A percentile compares a stretch with the other conserved stretches of the same genome.
Evolutionary conservation across 30 jellyfish, hydroid and myxozoan species (phyloP).

Genomic region (Cassiopea xamachana): DNA sequence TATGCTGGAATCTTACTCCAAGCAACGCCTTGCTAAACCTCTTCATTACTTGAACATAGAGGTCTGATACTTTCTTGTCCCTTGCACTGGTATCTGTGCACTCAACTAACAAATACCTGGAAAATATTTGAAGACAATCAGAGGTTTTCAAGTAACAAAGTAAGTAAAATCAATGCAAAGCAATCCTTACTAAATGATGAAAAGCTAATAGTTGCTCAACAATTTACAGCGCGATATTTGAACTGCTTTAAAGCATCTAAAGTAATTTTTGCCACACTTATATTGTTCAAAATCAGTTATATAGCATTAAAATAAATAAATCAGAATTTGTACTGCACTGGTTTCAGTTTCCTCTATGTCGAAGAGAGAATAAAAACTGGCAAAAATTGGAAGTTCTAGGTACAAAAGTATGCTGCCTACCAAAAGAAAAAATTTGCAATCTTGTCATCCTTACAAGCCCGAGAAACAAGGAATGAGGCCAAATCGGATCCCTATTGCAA

Average conservation of each 20-base stretch:
- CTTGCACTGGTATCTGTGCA: constrained; percentile 88
- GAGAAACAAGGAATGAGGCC: constrained; percentile 93
- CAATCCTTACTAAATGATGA: not conserved
- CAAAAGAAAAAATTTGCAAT: constrained; percentile 96
- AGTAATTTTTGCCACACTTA: too few species aligned
- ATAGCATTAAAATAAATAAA: too few species aligned
- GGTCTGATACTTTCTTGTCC: constrained; percentile 86
- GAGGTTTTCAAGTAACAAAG: not conserved
- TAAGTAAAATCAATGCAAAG: not conserved
- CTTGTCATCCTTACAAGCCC: constrained; percentile 95
- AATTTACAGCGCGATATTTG: too few species aligned
- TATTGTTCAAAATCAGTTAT: too few species aligned
- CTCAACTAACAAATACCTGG: constrained; percentile 94
- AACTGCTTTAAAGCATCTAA: too few species aligned
- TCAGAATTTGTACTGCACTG: too few species aligned
- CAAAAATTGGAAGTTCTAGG: not conserved
- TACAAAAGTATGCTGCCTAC: constrained; percentile 44
- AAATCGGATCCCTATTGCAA: constrained; percentile 82
- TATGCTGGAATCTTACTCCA: constrained; percentile 55
- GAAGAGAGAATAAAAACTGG: not conserved
- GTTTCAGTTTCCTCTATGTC: not conserved
- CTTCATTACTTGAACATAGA: constrained; percentile 85
- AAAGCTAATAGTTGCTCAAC: too few species aligned
- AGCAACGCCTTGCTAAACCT: constrained; percentile 94
- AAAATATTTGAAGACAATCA: not conserved